Evolutionary conservation across 2,888 invertebrate species (phyloP), one percentile per base, ranked within the genome.

Genomic region (Ferdinandea cuprea): DNA sequence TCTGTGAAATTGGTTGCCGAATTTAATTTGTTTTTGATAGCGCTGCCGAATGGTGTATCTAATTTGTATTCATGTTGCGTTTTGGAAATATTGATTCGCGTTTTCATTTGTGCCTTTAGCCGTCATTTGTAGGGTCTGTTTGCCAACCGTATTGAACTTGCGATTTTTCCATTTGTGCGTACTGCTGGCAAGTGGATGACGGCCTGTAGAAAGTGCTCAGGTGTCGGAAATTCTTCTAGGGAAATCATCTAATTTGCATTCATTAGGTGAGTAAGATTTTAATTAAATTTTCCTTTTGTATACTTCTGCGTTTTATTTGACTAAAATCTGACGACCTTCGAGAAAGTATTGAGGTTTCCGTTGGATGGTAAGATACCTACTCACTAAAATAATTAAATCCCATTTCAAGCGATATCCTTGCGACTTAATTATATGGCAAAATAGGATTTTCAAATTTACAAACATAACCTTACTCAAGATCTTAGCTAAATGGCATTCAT

Each of bases 31-130:
- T 58, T 48, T 58, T 69, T 69, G 58, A 58, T 58, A 58, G 17
- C 42, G 11, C 21, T 40, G 32, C 9, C n/a, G 46, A 28, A 30
- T 11, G 37, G 3, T 11, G 7, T 7, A 28, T 11, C 25, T 40
- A 19, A 71, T 77, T 77, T 13, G 69, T 63, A 77, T 77, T 69
- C 77, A 71, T 56, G 56, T 9, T n/a, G 56, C 17, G 61, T 19
- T 13, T 61, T 52, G 11, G 13, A 58, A 74, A 56, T 66, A 59
- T 66, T 37, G 48, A 58, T 65, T 74, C 3, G 58, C 37, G n/a
- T 25, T 37, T 73, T 56, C 11, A 56, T 48, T 46, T 21, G 15
- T 54, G 35, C 17, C 9, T 32, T 19, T 15, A n/a, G n/a, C 7
- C 32, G 52, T 32, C 32, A 17, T 32, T 25, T 21, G 15, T 19